Evolutionary conservation across 2,113 vertebrate species (phyloP).

Genomic region (Sebastes schlegelii): DNA sequence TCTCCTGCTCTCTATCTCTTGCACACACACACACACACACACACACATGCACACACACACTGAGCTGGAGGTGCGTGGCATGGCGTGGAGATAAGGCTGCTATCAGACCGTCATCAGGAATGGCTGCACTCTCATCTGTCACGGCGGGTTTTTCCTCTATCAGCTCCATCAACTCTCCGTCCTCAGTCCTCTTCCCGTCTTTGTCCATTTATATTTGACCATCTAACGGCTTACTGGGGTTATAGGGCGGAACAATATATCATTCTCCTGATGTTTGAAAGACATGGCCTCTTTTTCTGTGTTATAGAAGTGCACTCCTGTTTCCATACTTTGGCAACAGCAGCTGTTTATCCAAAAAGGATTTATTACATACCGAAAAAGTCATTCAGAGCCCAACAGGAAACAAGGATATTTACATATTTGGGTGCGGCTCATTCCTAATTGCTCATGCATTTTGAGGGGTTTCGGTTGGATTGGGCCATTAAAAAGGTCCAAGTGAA

Average conservation of each 20-base stretch:
- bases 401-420: conserved; percentile 7
- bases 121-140: conserved; percentile 66
- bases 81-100: conserved; percentile 62
- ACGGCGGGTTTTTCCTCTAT: conserved; percentile 53
- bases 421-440: not conserved
- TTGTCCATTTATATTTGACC: conserved; percentile 53
- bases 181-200: conserved; percentile 41
- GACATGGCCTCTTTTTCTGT: not conserved
- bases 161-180: conserved; percentile 52
- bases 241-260: conserved; percentile 4
- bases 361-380: not conserved
- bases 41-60: conserved; percentile 31
- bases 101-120: conserved; percentile 70
- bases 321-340: conserved; percentile 2
- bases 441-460: not conserved
- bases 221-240: conserved; percentile 3
- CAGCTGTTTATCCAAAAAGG: not conserved
- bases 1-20: not conserved
- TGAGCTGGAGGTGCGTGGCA: conserved; percentile 61
- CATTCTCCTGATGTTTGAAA: conserved; percentile 28
- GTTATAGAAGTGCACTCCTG: not conserved
- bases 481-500: conserved; percentile 8
- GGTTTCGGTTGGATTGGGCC: conserved; percentile 22
- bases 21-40: not conserved
- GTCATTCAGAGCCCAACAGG: not conserved